Conservation (phyloP, 2,797 vertebrate genomes). For the Nannoperca australis region DNA sequence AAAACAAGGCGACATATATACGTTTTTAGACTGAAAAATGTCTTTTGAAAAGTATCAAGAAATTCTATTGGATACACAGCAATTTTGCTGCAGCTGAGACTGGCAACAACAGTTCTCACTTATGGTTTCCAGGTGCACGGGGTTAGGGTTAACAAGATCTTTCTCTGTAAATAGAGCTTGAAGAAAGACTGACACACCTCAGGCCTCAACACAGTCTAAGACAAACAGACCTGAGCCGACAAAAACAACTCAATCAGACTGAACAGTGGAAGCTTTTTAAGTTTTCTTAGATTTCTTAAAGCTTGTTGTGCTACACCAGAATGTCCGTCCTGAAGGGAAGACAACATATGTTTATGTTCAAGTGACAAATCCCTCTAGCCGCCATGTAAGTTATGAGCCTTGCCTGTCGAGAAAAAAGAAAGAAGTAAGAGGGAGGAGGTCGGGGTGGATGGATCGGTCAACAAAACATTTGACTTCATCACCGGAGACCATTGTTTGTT, state of each 20-base stretch:
- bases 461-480: not conserved
- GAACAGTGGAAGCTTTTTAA: not conserved
- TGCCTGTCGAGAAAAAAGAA: constrained; percentile 8
- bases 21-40: no score
- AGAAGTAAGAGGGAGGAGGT: not conserved
- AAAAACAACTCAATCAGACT: not conserved
- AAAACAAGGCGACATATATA: no score
- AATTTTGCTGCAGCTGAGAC: not conserved
- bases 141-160: not conserved
- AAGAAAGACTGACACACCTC: not conserved
- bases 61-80: not conserved
- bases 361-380: not conserved
- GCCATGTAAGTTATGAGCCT: not conserved
- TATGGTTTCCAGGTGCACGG: no score
- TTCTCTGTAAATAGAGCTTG: not conserved
- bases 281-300: not conserved
- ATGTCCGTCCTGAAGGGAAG: not conserved
- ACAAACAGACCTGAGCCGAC: not conserved
- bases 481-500: not conserved
- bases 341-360: not conserved
- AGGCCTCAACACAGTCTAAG: not conserved
- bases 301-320: not conserved
- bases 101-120: not conserved
- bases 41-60: no score
- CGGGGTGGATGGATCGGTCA: not conserved